Conservation (phyloP, 2,888 invertebrate species). For the Magallana nippona region DNA sequence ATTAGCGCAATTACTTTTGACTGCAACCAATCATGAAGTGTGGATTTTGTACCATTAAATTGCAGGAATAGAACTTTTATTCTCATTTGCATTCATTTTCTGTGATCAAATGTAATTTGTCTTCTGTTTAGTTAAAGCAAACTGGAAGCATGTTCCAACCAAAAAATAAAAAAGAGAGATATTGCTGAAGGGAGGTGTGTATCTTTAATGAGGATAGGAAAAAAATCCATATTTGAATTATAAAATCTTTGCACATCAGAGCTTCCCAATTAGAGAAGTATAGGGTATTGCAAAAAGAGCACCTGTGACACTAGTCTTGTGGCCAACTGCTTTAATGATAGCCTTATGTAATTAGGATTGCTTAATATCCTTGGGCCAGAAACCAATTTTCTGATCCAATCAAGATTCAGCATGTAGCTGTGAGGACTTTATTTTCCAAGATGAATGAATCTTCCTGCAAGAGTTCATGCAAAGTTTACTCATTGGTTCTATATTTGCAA, state of each 20-base stretch:
- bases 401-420: background rate
- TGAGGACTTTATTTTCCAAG: background rate
- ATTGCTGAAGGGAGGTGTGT: background rate
- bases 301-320: background rate
- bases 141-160: background rate
- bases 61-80: slow-evolving; percentile 24
- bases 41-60: background rate
- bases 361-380: slow-evolving; percentile 16
- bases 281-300: background rate
- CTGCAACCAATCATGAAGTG: background rate
- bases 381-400: slow-evolving; percentile 15
- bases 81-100: slow-evolving; percentile 2
- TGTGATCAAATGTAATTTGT: slow-evolving; percentile 23
- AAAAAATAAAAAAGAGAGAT: background rate
- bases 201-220: background rate
- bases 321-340: background rate
- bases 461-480: slow-evolving; percentile 30
- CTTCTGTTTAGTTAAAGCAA: background rate
- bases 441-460: slow-evolving; percentile 19
- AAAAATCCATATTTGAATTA: slow-evolving; percentile 1
- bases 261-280: slow-evolving; percentile 1
- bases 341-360: slow-evolving; percentile 8
- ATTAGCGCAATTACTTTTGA: background rate
- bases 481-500: background rate
- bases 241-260: background rate